These are phyloP conservation scores for Machimus rusticus DNA, from an alignment of 2,888 invertebrate species.

Conservation along the genomic window DNA sequence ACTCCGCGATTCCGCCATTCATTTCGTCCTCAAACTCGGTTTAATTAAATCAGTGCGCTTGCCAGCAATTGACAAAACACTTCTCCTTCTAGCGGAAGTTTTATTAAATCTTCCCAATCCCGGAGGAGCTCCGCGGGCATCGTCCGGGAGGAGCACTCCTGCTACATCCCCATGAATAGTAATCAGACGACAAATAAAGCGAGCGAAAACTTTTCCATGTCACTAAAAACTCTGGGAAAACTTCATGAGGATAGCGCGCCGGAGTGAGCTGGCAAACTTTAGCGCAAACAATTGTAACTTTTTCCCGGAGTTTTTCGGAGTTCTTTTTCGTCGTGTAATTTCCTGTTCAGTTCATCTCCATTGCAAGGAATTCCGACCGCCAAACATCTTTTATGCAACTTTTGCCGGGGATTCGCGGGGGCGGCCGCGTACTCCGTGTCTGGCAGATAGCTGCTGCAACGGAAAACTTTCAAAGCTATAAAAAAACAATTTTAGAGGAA, in stretches of 20 bases:
- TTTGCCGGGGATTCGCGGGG: background rate
- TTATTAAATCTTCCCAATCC: slow-evolving; percentile 15
- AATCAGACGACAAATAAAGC: slow-evolving; percentile 37
- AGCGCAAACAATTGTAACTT: slow-evolving; percentile 33
- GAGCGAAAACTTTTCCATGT: slow-evolving; percentile 33
- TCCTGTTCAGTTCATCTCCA: slow-evolving; percentile 29
- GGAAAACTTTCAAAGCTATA: slow-evolving; percentile 8
- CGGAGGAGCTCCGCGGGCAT: background rate
- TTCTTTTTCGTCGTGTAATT: slow-evolving; percentile 9
- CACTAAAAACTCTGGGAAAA: slow-evolving; percentile 1
- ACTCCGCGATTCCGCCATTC: background rate
- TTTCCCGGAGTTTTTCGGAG: background rate
- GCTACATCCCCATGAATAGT: slow-evolving; percentile 29
- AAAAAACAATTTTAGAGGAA: slow-evolving; percentile 29
- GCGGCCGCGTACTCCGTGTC: background rate
- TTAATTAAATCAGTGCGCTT: slow-evolving; percentile 9
- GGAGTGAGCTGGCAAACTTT: background rate
- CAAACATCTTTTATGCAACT: slow-evolving; percentile 29
- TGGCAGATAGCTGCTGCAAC: slow-evolving; percentile 5
- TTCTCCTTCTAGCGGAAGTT: slow-evolving; percentile 26
- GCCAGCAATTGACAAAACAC: slow-evolving; percentile 26
- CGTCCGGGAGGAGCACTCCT: background rate
- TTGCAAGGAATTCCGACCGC: slow-evolving; percentile 24
- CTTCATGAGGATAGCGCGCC: background rate
- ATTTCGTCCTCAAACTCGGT: background rate